Evolutionary conservation across 2,888 invertebrate species (phyloP).

Genomic region (Exephanes ischioxanthus): DNA sequence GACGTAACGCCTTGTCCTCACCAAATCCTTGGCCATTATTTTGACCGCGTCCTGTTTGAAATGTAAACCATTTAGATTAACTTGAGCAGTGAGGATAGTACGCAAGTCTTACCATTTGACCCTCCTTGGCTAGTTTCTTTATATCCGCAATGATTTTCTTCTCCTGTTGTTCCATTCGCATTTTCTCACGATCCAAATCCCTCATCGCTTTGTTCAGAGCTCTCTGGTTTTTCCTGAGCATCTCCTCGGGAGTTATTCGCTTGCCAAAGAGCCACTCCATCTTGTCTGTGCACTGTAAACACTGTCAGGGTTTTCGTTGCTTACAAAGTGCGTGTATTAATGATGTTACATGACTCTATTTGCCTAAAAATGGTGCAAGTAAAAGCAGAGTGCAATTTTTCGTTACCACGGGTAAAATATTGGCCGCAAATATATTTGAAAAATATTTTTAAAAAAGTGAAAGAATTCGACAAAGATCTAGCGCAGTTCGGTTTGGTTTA

Average conservation of each 20-base stretch:
- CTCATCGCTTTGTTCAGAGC: constrained; percentile 99
- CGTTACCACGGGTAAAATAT: no score
- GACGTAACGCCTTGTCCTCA: constrained; percentile 96
- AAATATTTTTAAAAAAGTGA: neutral
- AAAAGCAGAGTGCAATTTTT: no score
- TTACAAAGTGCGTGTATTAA: no score
- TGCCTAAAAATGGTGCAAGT: no score
- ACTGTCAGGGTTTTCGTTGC: neutral
- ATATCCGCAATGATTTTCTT: constrained; percentile 99
- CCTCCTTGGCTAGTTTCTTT: constrained; percentile 99
- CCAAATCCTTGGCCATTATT: constrained; percentile 99
- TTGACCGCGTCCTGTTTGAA: constrained; percentile 96
- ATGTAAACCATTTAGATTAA: neutral
- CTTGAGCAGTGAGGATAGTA: neutral
- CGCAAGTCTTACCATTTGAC: constrained; percentile 93
- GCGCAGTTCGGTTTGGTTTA: neutral
- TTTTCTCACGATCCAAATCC: constrained; percentile 96
- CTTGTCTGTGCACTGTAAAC: constrained; percentile 65
- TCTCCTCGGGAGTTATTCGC: constrained; percentile 98
- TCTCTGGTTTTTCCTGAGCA: constrained; percentile 99
- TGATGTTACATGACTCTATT: no score
- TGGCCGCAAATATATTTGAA: neutral
- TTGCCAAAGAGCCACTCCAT: constrained; percentile 99
- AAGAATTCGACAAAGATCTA: neutral
- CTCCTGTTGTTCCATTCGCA: constrained; percentile 99